Evolutionary conservation across 2,113 vertebrate species (phyloP), one percentile per base, ranked within the genome.

Genomic region (Brachyhypopomus gauderio): DNA sequence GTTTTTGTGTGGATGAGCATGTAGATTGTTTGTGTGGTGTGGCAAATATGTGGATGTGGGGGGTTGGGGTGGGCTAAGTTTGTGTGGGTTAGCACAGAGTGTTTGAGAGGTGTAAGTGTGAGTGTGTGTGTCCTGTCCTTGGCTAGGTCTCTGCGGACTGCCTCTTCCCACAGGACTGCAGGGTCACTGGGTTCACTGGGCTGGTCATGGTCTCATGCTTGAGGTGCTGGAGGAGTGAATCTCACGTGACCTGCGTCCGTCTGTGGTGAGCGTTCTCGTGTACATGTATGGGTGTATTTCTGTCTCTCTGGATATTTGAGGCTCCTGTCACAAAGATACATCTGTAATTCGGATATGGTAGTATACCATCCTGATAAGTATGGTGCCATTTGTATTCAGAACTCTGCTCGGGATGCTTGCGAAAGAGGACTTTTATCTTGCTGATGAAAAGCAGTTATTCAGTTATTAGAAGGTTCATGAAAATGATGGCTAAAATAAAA

Each of bases 181-280:
- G 86, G 92, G 92, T 93, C 90, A 88, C 59, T 85, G 91, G 83
- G 92, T 93, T 93, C 89, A 78, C 73, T 5, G 83, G 36, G 79
- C 86, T 78, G 87, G 87, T 88, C 86, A 76, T 83, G 83, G 89
- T 69, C 87, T 90, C 80, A 86, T 90, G 92, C 92, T 93, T 91
- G 90, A 93, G 91, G 88, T 88, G 90, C 80, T 88, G 87, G 84
- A 85, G 89, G 89, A 91, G 5, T 86, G 79, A 82, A 77, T 25
- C 58, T 41, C 38, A 25, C 3, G 12, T 8, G 78, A 85, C 76
- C 3, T 45, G 41, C 7, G 41, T 45, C 6, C 7, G 41, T 45
- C 6, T 45, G 45, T 52, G 45, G 45, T 52, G 45, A 12, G 45
- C 12, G 45, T 52, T 1, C 12, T 8, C 12, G 45, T 52, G 45